These are phyloP conservation scores for Acleris sparsana DNA, from an alignment of 2,888 invertebrate species.

Conservation along the genomic window DNA sequence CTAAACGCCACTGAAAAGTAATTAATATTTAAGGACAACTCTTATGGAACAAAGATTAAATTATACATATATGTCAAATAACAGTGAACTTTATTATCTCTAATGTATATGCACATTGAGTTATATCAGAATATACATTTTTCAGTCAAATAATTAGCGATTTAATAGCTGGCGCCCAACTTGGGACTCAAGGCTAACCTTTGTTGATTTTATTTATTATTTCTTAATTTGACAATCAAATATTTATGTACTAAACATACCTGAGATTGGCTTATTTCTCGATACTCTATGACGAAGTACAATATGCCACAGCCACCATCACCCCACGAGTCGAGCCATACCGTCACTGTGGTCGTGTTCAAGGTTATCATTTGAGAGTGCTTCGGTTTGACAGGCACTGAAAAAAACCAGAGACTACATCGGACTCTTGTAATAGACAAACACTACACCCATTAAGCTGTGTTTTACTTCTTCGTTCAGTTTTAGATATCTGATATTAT, in stretches of 20 bases:
- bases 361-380: conserved; percentile 92
- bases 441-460: no score
- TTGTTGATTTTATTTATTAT: no score
- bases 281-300: conserved; percentile 92
- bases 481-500: no score
- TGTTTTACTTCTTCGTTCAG: no score
- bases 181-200: background rate
- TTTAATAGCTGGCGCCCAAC: conserved; percentile 19
- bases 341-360: conserved; percentile 93
- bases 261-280: conserved; percentile 84
- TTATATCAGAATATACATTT: background rate
- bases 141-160: background rate
- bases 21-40: background rate
- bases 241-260: conserved; percentile 44
- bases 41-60: background rate
- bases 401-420: conserved; percentile 42
- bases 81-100: no score
- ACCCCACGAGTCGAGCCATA: conserved; percentile 94
- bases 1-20: conserved; percentile 87
- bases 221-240: no score
- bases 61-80: background rate
- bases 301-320: conserved; percentile 95
- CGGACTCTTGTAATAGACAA: no score
- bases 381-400: conserved; percentile 90
- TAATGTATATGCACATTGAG: background rate